Conservation (phyloP, 2,797 vertebrate species). For the Sphenopsis melanotis region DNA sequence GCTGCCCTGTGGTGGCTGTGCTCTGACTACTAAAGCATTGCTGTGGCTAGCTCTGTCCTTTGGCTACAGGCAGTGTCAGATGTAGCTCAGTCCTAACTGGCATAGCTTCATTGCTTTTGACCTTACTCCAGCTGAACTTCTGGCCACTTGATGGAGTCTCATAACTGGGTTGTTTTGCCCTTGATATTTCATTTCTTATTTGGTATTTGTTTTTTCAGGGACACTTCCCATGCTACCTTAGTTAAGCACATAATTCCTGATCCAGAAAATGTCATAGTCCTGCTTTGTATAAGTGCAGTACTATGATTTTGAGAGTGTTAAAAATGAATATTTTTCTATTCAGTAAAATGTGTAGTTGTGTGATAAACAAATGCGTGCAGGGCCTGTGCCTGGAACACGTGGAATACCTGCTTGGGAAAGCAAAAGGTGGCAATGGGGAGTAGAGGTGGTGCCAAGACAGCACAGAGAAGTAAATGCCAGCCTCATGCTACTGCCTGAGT, state of each 20-base stretch:
- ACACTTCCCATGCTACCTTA: background rate
- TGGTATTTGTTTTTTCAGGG: background rate
- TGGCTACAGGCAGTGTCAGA: background rate
- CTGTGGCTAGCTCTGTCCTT: background rate
- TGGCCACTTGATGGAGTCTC: background rate
- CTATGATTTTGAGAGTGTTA: background rate
- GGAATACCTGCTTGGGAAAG: background rate
- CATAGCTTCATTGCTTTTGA: background rate
- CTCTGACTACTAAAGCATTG: background rate
- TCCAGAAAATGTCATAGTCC: background rate
- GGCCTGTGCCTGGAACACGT: background rate
- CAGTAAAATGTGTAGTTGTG: background rate
- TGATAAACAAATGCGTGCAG: background rate
- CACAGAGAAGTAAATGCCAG: background rate
- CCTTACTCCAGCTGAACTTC: background rate
- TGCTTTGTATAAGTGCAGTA: background rate
- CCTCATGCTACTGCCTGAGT: fast-evolving
- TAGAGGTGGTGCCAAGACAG: background rate
- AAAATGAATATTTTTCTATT: background rate
- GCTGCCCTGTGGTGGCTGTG: background rate
- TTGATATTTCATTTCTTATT: background rate
- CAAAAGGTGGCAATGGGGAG: fast-evolving
- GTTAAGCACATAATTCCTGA: background rate
- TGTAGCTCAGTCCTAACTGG: background rate
- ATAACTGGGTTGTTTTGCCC: background rate